These are phyloP conservation scores for Drosophila dunni DNA, from an alignment of 1,140 invertebrate species.

Conservation along the genomic window DNA sequence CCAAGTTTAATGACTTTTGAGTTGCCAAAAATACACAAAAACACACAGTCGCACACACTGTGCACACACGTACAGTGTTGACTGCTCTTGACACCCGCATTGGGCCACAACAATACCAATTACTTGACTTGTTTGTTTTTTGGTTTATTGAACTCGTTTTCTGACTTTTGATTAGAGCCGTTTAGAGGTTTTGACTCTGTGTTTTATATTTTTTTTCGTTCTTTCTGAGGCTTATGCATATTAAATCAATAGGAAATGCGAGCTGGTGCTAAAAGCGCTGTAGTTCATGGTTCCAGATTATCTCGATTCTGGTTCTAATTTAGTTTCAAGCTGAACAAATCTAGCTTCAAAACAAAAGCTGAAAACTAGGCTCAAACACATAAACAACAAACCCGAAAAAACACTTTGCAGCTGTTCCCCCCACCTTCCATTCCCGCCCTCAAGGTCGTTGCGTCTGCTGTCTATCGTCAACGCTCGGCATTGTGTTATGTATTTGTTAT, in stretches of 20 bases:
- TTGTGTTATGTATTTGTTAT: constrained; percentile 25
- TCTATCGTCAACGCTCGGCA: constrained; percentile 17
- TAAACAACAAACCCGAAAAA: constrained; percentile 27
- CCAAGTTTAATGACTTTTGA: constrained; percentile 54
- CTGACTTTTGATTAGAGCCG: constrained; percentile 43
- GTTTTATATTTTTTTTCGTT: too few species aligned
- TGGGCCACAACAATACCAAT: constrained; percentile 20
- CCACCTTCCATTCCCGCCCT: neutral
- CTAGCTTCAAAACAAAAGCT: neutral
- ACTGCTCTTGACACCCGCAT: constrained; percentile 54
- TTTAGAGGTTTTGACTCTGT: constrained; percentile 17
- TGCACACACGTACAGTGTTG: constrained; percentile 19
- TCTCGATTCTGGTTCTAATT: constrained; percentile 19
- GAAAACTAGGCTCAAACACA: constrained; percentile 36
- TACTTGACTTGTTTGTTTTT: constrained; percentile 28
- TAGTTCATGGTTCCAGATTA: constrained; percentile 40
- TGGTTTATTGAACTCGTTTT: constrained; percentile 57
- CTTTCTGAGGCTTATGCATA: constrained; percentile 26
- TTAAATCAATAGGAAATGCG: constrained; percentile 47
- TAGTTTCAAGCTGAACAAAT: constrained; percentile 40
- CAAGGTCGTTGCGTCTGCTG: constrained; percentile 29
- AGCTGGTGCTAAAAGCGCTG: constrained; percentile 13
- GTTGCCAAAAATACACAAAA: constrained; percentile 27
- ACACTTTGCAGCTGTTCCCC: constrained; percentile 12
- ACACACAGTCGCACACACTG: neutral